Evolutionary conservation across 2,113 vertebrate species (phyloP), one percentile per base, ranked within the genome.

Genomic region (Malurus elegans): DNA sequence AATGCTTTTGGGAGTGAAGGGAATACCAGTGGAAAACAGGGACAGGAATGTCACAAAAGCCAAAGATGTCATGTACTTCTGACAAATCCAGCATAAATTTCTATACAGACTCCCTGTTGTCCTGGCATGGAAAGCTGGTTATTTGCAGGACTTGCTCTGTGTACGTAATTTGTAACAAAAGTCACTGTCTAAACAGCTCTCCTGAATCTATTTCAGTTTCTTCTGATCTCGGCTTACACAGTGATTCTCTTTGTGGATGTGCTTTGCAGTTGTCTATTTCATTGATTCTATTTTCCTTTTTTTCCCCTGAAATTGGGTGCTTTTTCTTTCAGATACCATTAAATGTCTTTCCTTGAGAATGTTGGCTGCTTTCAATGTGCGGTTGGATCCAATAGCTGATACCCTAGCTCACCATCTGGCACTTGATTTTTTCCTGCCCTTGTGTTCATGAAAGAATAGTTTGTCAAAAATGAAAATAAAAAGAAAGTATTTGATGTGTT

Each of bases 351-450:
- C 51, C 75, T 93, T 94, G 60, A 81, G 87, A 89, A 84, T 79
- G 50, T 5, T 95, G 95, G 86, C 93, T 95, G 80, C 72, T 84
- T 92, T 91, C 57, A 45, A 6, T 31, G 45, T 79, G 60, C 34
- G 0, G 0, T 82, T 90, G 86, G 92, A 94, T 95, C 54, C 90
- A 92, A 79, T 87, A 82, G 50, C 80, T 84, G 58, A 85, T 92
- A 95, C 70, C 78, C 73, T 92, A 72, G 72, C 79, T 93, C 79
- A 61, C 94, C 88, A 93, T 94, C 94, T 96, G 93, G 85, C 72
- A 74, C 75, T 66, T 86, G 91, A 86, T 94, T 95, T 95, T 92
- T 95, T 95, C 76, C 57, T 97, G 65, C 82, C 88, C 82, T 95
- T 96, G 75, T 92, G 81, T 65, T 95, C 58, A 25, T 83, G 80